These are phyloP conservation scores for Petrocephalus zakoni DNA, from an alignment of 2,113 vertebrate species.

Conservation along the genomic window DNA sequence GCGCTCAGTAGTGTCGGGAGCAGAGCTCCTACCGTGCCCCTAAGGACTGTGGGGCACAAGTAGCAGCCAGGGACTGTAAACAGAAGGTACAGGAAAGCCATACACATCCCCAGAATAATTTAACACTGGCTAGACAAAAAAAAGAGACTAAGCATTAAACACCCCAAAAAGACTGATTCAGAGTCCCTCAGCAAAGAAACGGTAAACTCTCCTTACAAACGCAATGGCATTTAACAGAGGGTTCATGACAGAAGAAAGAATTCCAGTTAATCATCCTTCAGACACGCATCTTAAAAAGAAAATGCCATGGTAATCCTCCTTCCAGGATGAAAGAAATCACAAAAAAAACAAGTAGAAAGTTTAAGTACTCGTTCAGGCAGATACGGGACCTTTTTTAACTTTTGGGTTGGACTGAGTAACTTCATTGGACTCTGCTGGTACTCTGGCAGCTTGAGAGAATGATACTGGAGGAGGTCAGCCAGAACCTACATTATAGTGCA, in stretches of 20 bases:
- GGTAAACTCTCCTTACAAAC: background rate
- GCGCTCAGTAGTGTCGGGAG: background rate
- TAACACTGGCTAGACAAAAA: background rate
- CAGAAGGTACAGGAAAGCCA: background rate
- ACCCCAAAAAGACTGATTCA: background rate
- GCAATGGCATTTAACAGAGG: background rate
- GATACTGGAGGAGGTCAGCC: background rate
- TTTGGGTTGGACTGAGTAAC: background rate
- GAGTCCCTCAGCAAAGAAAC: background rate
- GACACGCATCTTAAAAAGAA: background rate
- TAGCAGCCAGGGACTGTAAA: background rate
- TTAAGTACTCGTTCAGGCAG: background rate
- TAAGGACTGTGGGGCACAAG: background rate
- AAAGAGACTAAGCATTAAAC: background rate
- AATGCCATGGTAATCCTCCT: background rate
- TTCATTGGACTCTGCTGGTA: background rate
- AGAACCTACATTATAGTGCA: background rate
- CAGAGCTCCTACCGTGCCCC: background rate
- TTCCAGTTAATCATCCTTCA: background rate
- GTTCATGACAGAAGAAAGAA: background rate
- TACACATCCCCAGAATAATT: background rate
- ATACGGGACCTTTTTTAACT: background rate
- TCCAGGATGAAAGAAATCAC: background rate
- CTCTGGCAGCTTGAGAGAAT: background rate
- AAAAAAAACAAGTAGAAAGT: background rate